phyloP scores from a whole-genome alignment of 2,888 invertebrate genomes.

The Parnassius orleans region DNA sequence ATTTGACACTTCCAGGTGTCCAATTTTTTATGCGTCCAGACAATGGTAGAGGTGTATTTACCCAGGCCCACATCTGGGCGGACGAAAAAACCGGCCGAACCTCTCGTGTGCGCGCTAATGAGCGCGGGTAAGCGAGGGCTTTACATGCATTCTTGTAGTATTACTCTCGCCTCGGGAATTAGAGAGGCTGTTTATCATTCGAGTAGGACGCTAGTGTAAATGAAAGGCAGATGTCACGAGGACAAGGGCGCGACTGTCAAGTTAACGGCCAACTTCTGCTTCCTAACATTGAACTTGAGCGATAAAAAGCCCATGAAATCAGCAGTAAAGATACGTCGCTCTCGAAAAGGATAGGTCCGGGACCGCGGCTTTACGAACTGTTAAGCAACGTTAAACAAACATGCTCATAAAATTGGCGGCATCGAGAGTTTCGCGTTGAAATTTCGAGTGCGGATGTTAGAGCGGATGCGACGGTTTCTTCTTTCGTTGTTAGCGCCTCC shows the following conservation, averaged over 20 bases:
- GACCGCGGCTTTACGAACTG: slow-evolving; percentile 29
- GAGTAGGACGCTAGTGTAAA: slow-evolving; percentile 48
- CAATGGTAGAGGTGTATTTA: slow-evolving; percentile 62
- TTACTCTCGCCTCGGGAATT: slow-evolving; percentile 45
- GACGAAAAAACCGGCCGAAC: slow-evolving; percentile 73
- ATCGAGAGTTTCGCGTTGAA: slow-evolving; percentile 30
- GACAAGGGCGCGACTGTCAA: slow-evolving; percentile 60
- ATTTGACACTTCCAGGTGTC: slow-evolving; percentile 81
- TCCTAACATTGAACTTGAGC: slow-evolving; percentile 73
- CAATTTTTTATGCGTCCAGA: slow-evolving; percentile 68
- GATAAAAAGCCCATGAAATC: slow-evolving; percentile 74
- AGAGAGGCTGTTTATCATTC: slow-evolving; percentile 60
- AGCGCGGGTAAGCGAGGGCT: slow-evolving; percentile 44
- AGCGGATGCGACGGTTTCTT: slow-evolving; percentile 68
- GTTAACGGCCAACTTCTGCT: slow-evolving; percentile 48
- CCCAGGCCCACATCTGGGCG: slow-evolving; percentile 76
- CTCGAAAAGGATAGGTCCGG: slow-evolving; percentile 60
- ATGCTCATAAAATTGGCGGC: slow-evolving; percentile 32
- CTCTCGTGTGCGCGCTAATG: slow-evolving; percentile 75
- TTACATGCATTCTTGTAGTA: slow-evolving; percentile 43
- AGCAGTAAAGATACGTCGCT: slow-evolving; percentile 64
- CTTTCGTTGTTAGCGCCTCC: slow-evolving; percentile 71
- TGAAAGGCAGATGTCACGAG: slow-evolving; percentile 57
- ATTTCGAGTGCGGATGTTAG: slow-evolving; percentile 77
- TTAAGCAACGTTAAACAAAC: slow-evolving; percentile 30